Evolutionary conservation across 2,113 vertebrate species (phyloP), one percentile per base, ranked within the genome.

Genomic region (Ammospiza caudacuta): DNA sequence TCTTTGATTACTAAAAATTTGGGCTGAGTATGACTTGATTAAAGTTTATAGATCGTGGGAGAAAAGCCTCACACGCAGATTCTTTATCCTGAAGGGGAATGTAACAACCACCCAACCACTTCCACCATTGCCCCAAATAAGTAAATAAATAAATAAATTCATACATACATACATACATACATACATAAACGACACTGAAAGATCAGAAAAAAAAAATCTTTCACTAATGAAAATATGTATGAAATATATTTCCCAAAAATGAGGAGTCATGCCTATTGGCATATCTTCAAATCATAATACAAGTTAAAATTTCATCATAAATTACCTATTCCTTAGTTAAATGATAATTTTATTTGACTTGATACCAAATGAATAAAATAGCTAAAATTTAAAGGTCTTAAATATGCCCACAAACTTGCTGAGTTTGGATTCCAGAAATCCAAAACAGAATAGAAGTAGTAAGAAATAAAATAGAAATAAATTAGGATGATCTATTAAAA

Each of bases 401-500:
- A 28, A 74, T 11, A 29, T 62, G 31, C 25, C 21, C 46, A 39
- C 19, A 62, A 83, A 74, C 5, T 77, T 63, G 29, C 9, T 92
- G 35, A 80, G 22, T 23, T 11, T 73, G 12, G 9, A 83, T 79
- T 79, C 80, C 57, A 83, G 76, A 90, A 90, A 90, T 51, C 15
- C 49, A 81, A 91, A 94, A 41, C 7, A 77, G 25, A 87, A 95
- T 12, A 81, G 5, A 87, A 82, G 41, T 59, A 51, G 6, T 15
- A 82, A 88, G 39, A 95, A 77, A 49, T 24, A 79, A 77, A 68
- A 69, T 22, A 73, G 13, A 73, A 24, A 69, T 11, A 66, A 79
- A 94, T 69, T 58, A 73, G 37, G 79, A 91, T 25, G 11, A 37
- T 84, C 58, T 66, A 90, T 90, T 87, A 25, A 90, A 92, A 95